These are phyloP conservation scores for Eueides isabella DNA, from an alignment of 1,140 invertebrate species.

Conservation along the genomic window DNA sequence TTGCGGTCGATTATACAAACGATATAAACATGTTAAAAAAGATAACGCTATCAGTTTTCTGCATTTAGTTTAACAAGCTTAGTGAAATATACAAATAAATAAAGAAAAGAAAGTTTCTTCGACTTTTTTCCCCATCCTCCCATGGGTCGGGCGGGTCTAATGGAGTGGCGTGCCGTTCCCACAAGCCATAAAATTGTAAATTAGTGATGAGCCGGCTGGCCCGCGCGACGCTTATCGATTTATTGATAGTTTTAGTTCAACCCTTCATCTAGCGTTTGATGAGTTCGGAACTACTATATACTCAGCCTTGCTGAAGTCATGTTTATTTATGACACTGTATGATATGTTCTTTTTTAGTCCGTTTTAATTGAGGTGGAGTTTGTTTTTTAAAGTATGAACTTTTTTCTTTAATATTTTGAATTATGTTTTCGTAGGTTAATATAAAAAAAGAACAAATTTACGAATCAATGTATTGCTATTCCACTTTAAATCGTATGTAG, in stretches of 20 bases:
- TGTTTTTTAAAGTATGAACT: too few relatives aligned
- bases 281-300: constrained; percentile 30
- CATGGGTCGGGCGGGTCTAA: constrained; percentile 68
- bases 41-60: not conserved
- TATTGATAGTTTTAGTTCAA: constrained; percentile 74
- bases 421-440: not conserved
- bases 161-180: constrained; percentile 71
- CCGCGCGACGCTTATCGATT: constrained; percentile 74
- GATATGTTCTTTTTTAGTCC: not conserved
- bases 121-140: constrained; percentile 56
- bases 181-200: constrained; percentile 81
- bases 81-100: constrained; percentile 7
- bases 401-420: not conserved
- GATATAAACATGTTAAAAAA: not conserved
- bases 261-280: constrained; percentile 49
- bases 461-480: too few relatives aligned
- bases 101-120: constrained; percentile 34
- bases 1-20: too few relatives aligned
- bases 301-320: constrained; percentile 11
- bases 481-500: too few relatives aligned
- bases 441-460: not conserved
- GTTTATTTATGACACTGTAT: not conserved
- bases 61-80: not conserved
- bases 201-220: constrained; percentile 77
- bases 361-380: not conserved